Conservation (phyloP, 2,113 vertebrate genomes). For the Thymallus thymallus region DNA sequence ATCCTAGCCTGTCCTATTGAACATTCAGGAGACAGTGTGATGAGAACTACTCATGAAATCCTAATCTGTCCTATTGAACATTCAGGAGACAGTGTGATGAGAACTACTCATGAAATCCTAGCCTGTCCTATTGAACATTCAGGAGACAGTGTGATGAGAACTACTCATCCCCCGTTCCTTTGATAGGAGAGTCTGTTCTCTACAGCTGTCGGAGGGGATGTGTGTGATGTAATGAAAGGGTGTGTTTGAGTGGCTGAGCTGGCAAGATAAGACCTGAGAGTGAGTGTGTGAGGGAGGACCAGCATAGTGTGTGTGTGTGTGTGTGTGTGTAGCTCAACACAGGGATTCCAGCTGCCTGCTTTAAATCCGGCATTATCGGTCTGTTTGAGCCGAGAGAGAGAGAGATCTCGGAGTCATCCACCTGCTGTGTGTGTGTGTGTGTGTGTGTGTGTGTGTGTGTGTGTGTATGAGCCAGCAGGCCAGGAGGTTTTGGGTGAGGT, state of each 20-base stretch:
- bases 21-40: no score
- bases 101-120: no score
- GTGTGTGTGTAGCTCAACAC: no score
- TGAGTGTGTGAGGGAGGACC: background rate
- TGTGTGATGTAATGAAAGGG: conserved; percentile 19
- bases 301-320: no score
- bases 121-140: no score
- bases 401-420: background rate
- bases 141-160: conserved; percentile 14
- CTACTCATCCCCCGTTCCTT: conserved; percentile 30
- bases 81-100: no score
- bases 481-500: conserved; percentile 53
- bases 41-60: no score
- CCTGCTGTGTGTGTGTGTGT: background rate
- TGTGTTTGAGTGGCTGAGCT: conserved; percentile 41
- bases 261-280: conserved; percentile 51
- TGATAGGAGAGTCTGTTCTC: conserved; percentile 15
- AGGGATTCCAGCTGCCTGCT: no score
- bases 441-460: conserved; percentile 28
- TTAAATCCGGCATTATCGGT: background rate
- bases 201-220: conserved; percentile 2
- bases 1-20: no score
- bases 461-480: conserved; percentile 36
- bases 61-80: no score
- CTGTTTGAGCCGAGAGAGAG: background rate